Evolutionary conservation across 2,797 vertebrate genomes (phyloP), one percentile per base, ranked within the genome.

Genomic region (Sebastes trivittatus): DNA sequence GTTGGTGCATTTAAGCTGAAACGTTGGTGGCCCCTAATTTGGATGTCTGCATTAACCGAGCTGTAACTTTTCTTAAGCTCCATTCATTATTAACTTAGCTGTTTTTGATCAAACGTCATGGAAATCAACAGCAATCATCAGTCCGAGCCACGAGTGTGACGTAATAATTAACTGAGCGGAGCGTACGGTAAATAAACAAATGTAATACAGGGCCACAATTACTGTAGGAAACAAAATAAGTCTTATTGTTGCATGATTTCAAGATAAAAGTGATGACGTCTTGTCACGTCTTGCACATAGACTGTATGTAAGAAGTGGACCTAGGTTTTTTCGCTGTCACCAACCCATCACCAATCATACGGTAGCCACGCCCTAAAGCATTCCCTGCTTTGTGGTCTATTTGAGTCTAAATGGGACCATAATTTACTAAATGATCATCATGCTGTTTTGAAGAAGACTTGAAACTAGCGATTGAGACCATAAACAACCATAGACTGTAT

Each of bases 11-110:
- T 79, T 62, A 61, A 82, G 69, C 38, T 14, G 8, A 36, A 70
- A 74, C 62, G 80, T 86, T 86, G 91, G 94, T 95, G 93, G 92
- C 81, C 94, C 34, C 63, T 54, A 55, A 80, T 88, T 84, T 60
- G 59, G 72, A 42, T 74, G 56, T 78, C 69, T 71, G 72, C 23
- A 30, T 81, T 74, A 84, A 82, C 84, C 65, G 68, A 65, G 73
- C 87, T 77, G 77, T 85, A 87, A 87, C 76, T 87, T 79, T 72
- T 65, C 46, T 69, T 73, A 5, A 56, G 66, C 74, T 74, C 61
- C 73, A 42, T 68, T 85, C 82, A 76, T 90, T 83, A 78, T 86
- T 75, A 46, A 69, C 78, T 72, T 63, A 38, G 34, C 65, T 85
- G 84, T 54, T 88, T 88, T 72, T 65, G 34, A 89, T 92, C 85